Percentiles rank a stretch among this genome's conserved stretches.
Conservation (phyloP, 2,113 vertebrate species). For the Butorides virescens region DNA sequence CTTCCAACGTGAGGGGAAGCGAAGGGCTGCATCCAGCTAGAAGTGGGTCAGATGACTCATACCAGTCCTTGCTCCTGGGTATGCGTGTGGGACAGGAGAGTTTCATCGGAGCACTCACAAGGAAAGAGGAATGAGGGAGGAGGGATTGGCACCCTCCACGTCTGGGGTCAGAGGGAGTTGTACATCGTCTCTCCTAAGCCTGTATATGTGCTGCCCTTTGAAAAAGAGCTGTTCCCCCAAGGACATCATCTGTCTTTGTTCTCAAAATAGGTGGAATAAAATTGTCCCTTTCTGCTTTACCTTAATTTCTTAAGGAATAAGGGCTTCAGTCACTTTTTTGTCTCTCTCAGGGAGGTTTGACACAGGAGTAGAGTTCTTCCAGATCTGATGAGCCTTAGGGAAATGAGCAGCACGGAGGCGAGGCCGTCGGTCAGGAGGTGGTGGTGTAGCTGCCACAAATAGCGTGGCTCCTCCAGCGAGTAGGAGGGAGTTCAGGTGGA, state of each 20-base stretch:
- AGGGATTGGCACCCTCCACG: not conserved
- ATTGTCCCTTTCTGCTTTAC: not conserved
- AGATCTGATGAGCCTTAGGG: not conserved
- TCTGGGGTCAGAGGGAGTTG: not conserved
- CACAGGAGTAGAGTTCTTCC: rapidly evolving
- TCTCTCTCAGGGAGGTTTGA: not conserved
- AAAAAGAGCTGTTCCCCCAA: not conserved
- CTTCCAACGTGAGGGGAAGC: not conserved
- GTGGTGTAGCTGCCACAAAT: not conserved
- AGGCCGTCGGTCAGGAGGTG: not conserved
- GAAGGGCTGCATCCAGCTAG: not conserved
- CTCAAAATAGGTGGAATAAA: not conserved
- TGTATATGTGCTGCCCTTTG: not conserved
- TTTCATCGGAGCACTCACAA: not conserved
- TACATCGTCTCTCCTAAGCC: not conserved
- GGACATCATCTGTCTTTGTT: not conserved
- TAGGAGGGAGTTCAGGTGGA: not conserved
- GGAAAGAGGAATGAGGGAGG: not conserved
- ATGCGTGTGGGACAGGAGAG: not conserved
- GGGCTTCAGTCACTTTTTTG: not conserved
- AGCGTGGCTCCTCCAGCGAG: not conserved
- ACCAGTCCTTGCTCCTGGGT: not conserved
- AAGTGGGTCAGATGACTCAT: constrained; percentile 53
- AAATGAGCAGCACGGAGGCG: not conserved
- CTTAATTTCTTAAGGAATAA: not conserved